Evolutionary conservation across 2,797 vertebrate species (phyloP).

Genomic region (Silurus aristotelis): DNA sequence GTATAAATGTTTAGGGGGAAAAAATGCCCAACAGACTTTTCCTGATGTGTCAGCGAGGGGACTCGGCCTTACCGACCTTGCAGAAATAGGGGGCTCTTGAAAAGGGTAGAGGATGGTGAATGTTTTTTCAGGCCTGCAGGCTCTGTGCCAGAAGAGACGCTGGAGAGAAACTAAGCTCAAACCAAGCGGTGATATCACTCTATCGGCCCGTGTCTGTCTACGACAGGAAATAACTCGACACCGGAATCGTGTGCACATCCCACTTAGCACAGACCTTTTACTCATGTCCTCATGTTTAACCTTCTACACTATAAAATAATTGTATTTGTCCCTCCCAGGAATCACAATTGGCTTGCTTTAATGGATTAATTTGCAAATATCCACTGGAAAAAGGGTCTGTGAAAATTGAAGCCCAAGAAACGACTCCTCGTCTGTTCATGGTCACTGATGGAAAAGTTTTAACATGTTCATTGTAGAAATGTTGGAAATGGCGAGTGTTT

Average conservation of each 20-base stretch:
- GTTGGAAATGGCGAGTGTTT: neutral
- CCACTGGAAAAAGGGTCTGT: neutral
- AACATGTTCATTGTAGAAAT: neutral
- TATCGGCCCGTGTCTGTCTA: slow-evolving; percentile 29
- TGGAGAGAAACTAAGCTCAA: slow-evolving; percentile 13
- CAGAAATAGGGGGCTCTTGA: slow-evolving; percentile 43
- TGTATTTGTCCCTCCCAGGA: neutral
- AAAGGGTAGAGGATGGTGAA: slow-evolving; percentile 28
- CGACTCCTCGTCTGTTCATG: neutral
- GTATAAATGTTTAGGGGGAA: slow-evolving; percentile 1
- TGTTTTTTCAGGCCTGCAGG: slow-evolving; percentile 55
- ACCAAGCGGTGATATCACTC: slow-evolving; percentile 22
- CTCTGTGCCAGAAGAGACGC: slow-evolving; percentile 30
- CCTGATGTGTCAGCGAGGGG: slow-evolving; percentile 40
- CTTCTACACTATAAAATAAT: neutral
- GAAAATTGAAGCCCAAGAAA: neutral
- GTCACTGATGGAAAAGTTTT: neutral
- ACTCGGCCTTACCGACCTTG: slow-evolving; percentile 14
- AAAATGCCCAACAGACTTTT: slow-evolving; percentile 29
- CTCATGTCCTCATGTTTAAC: neutral
- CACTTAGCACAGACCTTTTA: neutral
- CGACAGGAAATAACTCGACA: slow-evolving; percentile 31
- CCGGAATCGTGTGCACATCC: slow-evolving; percentile 23
- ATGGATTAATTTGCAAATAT: neutral
- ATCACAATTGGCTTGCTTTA: neutral